Evolutionary conservation across 2,888 invertebrate species (phyloP).

Genomic region (Fabriciana adippe): DNA sequence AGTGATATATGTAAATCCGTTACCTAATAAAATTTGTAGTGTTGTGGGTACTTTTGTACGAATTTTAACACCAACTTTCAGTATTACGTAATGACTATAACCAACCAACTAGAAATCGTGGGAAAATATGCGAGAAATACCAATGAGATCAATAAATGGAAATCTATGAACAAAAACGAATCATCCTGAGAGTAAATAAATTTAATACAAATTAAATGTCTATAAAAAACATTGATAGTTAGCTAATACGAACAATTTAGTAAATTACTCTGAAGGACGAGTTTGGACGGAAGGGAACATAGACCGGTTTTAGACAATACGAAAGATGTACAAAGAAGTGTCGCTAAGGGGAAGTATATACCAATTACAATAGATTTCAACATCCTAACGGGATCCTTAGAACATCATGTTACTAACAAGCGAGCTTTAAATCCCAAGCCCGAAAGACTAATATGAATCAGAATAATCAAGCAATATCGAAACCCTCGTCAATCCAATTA

Average conservation of each 20-base stretch:
- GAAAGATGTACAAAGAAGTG: constrained; percentile 57
- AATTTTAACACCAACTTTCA: constrained; percentile 42
- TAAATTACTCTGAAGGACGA: constrained; percentile 31
- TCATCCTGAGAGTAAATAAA: constrained; percentile 23
- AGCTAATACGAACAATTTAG: constrained; percentile 11
- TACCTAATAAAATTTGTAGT: constrained; percentile 38
- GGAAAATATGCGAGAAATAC: constrained; percentile 43
- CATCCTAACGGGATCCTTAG: constrained; percentile 53
- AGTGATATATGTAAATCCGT: constrained; percentile 37
- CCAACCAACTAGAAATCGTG: constrained; percentile 40
- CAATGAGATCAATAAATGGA: constrained; percentile 43
- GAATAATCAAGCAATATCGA: constrained; percentile 55
- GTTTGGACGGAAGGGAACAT: constrained; percentile 52
- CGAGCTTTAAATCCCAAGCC: constrained; percentile 55
- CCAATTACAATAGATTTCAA: constrained; percentile 47
- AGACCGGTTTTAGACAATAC: constrained; percentile 54
- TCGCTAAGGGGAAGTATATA: constrained; percentile 63
- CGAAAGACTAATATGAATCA: constrained; percentile 57
- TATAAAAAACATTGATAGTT: constrained; percentile 8
- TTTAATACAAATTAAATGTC: constrained; percentile 23
- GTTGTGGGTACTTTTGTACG: constrained; percentile 38
- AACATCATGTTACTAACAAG: constrained; percentile 53
- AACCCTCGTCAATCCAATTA: constrained; percentile 66
- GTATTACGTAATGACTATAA: constrained; percentile 38
- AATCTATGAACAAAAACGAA: constrained; percentile 34